phyloP scores from a whole-genome alignment of 2,113 vertebrate species.

The Pachyramphus minor region DNA sequence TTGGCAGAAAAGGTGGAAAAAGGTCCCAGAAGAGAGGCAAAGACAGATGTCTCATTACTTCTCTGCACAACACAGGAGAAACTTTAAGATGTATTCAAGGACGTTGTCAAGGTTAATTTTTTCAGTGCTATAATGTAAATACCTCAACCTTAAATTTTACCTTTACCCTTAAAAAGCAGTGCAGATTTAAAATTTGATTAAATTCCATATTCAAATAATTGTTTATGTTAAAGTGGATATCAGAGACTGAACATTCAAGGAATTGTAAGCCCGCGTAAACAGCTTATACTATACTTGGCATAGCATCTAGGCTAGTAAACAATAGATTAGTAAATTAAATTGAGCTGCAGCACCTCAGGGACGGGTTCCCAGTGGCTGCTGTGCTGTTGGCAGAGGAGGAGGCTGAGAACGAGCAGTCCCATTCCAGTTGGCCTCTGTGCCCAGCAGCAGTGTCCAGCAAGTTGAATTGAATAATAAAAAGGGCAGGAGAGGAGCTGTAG shows the following conservation, averaged over 20 bases:
- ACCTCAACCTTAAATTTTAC: background rate
- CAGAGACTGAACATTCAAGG: background rate
- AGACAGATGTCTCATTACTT: background rate
- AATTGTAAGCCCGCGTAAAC: background rate
- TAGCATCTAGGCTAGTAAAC: background rate
- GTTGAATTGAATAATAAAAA: background rate
- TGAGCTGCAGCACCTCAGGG: background rate
- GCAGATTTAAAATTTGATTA: background rate
- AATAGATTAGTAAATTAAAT: background rate
- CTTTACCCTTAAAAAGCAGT: background rate
- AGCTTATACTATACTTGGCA: background rate
- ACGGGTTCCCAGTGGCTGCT: accelerated
- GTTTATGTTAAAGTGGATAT: background rate
- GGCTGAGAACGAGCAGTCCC: accelerated
- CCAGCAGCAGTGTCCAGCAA: background rate
- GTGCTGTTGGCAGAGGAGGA: background rate
- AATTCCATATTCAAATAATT: background rate
- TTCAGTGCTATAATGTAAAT: background rate
- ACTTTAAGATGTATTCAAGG: background rate
- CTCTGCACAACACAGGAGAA: background rate
- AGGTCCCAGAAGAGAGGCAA: background rate
- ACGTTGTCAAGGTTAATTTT: background rate
- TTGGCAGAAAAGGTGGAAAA: background rate
- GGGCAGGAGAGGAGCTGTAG: background rate
- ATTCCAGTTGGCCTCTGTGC: background rate